Evolutionary conservation across 2,888 invertebrate species (phyloP).

Genomic region (Tipula helvola): DNA sequence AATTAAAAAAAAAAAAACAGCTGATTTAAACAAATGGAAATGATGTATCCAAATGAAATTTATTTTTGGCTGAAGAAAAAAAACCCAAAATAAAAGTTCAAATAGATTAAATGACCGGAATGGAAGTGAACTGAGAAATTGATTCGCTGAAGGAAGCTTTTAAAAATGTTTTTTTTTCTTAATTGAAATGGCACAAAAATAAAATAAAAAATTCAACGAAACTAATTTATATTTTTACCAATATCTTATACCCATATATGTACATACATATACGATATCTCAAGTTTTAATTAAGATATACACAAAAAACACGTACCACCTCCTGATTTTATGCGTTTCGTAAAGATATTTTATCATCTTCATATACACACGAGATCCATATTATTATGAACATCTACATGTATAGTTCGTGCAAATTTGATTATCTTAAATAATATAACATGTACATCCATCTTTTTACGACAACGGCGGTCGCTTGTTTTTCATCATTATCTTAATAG

Average conservation of each 20-base stretch:
- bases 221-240: background rate
- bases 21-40: no score
- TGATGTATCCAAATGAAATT: no score
- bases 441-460: background rate
- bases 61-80: no score
- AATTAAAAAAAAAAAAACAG: no score
- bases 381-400: background rate
- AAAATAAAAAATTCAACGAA: background rate
- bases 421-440: background rate
- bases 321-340: background rate
- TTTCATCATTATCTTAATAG: constrained; percentile 4
- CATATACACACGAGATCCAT: background rate
- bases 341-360: background rate
- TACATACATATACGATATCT: background rate
- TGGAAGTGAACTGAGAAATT: background rate
- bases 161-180: background rate
- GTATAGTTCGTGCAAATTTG: background rate
- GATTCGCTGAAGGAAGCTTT: background rate
- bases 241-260: background rate
- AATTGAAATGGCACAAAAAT: background rate
- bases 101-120: background rate
- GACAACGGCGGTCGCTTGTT: background rate
- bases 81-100: background rate
- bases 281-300: background rate
- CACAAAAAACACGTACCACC: background rate